These are phyloP conservation scores for Falco novaeseelandiae DNA, from an alignment of 2,797 vertebrate genomes.

Conservation along the genomic window DNA sequence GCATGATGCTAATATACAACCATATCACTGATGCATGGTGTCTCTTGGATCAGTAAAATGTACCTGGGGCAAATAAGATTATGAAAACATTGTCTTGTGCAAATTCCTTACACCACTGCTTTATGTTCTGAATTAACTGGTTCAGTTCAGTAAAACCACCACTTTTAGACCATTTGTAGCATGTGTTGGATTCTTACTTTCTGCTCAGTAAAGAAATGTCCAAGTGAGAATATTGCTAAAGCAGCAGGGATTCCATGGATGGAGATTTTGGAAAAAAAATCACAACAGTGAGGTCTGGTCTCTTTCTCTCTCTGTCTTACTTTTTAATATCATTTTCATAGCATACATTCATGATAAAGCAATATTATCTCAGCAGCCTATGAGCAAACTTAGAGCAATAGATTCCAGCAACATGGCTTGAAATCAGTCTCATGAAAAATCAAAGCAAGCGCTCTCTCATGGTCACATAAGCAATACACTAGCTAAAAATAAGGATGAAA, in stretches of 20 bases:
- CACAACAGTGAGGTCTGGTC: neutral
- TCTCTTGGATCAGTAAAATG: neutral
- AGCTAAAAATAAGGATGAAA: constrained; percentile 24
- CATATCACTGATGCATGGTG: neutral
- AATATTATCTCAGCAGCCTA: neutral
- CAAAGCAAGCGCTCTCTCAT: neutral
- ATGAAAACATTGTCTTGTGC: neutral
- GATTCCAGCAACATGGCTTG: neutral
- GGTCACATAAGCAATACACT: neutral
- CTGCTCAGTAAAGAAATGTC: neutral
- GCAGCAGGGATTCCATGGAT: neutral
- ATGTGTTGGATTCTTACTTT: neutral
- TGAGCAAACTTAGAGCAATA: neutral
- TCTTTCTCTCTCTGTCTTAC: neutral
- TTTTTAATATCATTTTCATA: neutral
- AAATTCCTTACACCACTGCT: neutral
- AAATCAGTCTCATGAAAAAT: neutral
- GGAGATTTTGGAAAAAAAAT: neutral
- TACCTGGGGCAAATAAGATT: neutral
- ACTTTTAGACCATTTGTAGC: neutral
- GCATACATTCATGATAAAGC: neutral
- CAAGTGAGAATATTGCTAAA: neutral
- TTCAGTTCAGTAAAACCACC: neutral
- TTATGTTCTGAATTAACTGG: neutral
- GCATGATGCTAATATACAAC: neutral